These are phyloP conservation scores for Aradophagus sp. DNA, from an alignment of 1,140 invertebrate species.

Conservation along the genomic window DNA sequence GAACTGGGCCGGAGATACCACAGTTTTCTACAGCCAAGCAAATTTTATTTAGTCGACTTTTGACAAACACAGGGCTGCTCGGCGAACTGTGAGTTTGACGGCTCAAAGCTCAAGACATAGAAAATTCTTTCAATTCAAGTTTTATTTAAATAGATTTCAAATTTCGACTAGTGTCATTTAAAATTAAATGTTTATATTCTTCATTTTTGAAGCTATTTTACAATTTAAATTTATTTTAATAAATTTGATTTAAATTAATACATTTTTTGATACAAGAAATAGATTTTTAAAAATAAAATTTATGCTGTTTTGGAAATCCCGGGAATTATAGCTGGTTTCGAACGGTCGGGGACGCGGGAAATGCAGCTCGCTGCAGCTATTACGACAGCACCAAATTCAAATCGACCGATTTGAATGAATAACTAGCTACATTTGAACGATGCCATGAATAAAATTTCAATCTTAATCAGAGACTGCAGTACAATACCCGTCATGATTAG, in stretches of 20 bases:
- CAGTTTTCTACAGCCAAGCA: conserved; percentile 14
- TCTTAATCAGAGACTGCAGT: conserved; percentile 56
- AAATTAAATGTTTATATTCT: no score
- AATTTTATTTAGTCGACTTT: conserved; percentile 22
- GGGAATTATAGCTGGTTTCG: conserved; percentile 33
- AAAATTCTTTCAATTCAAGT: no score
- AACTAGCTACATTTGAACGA: conserved; percentile 60
- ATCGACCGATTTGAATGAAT: conserved; percentile 61
- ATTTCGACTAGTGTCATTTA: no score
- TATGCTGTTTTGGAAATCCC: conserved; percentile 19
- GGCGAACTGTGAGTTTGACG: conserved; percentile 3
- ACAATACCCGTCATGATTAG: conserved; percentile 40
- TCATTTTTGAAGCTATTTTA: no score
- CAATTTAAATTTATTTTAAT: no score
- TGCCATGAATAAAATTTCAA: conserved; percentile 64
- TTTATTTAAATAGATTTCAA: no score
- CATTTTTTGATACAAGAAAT: no score
- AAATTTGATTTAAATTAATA: no score
- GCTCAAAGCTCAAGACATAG: background rate
- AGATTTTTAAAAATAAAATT: no score
- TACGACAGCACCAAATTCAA: conserved; percentile 54
- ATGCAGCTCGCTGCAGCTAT: conserved; percentile 41
- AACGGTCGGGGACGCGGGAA: conserved; percentile 26
- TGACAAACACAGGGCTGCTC: conserved; percentile 13
- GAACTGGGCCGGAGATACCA: conserved; percentile 14